Percentiles rank a stretch among this genome's conserved stretches.
Conservation (phyloP, 2,113 vertebrate genomes). For the Anguilla japonica region DNA sequence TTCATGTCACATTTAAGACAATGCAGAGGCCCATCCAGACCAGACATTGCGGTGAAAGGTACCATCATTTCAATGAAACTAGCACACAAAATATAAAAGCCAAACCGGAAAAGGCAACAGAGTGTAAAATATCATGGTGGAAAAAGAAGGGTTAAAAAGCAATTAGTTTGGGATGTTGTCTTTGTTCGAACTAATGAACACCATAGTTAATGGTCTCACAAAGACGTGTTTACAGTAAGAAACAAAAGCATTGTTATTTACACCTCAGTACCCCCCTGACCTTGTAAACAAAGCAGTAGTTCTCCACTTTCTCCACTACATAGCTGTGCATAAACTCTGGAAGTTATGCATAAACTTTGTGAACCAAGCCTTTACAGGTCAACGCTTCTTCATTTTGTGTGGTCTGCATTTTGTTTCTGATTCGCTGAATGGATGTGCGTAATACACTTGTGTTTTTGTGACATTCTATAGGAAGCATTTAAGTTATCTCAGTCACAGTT, state of each 20-base stretch:
- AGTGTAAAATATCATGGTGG: background rate
- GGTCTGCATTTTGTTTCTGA: background rate
- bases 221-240: slow-evolving; percentile 22
- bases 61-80: background rate
- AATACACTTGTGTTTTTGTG: background rate
- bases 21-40: background rate
- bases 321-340: background rate
- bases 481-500: background rate
- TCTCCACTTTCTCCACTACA: slow-evolving; percentile 1
- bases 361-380: slow-evolving; percentile 29
- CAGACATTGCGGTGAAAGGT: background rate
- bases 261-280: slow-evolving; percentile 29
- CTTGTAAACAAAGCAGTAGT: slow-evolving; percentile 36
- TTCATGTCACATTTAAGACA: background rate
- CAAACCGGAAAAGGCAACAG: background rate
- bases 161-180: slow-evolving; percentile 29
- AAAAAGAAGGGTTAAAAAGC: slow-evolving; percentile 27
- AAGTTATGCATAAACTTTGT: slow-evolving; percentile 5
- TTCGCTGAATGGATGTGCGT: background rate
- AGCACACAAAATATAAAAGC: background rate
- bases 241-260: slow-evolving; percentile 30
- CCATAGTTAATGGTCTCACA: slow-evolving; percentile 27
- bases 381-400: background rate
- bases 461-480: background rate
- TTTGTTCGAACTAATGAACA: slow-evolving; percentile 30